These are phyloP conservation scores for Nectonema munidae DNA, from an alignment of 2,888 invertebrate genomes.

Conservation along the genomic window DNA sequence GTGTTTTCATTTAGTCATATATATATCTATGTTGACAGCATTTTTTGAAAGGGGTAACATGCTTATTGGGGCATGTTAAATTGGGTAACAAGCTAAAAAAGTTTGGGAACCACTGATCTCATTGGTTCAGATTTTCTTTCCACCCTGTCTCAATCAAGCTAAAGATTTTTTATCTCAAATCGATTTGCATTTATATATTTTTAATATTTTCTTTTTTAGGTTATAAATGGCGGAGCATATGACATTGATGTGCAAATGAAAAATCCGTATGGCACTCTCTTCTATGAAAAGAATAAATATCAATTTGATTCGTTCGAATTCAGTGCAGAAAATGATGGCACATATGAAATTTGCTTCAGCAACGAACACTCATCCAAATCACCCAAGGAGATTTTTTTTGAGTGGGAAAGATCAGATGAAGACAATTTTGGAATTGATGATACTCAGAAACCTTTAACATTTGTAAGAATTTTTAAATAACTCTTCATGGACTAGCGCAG, in stretches of 20 bases:
- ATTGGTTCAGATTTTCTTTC: too few relatives aligned
- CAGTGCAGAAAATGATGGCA: constrained; percentile 36
- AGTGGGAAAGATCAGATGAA: constrained; percentile 75
- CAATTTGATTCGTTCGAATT: constrained; percentile 78
- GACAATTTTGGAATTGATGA: constrained; percentile 30
- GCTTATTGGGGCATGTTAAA: too few relatives aligned
- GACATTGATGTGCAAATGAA: constrained; percentile 73
- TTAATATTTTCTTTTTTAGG: constrained; percentile 30
- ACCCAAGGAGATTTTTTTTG: constrained; percentile 89
- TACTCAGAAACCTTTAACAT: too few relatives aligned
- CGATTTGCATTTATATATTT: not conserved
- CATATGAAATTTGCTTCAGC: constrained; percentile 66
- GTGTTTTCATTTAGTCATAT: too few relatives aligned
- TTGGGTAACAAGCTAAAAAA: too few relatives aligned
- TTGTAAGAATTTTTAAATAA: too few relatives aligned
- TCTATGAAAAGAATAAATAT: constrained; percentile 61
- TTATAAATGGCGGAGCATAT: constrained; percentile 86
- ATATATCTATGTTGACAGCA: too few relatives aligned
- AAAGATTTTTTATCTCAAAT: too few relatives aligned
- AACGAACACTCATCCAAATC: constrained; percentile 97
- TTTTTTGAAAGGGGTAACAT: too few relatives aligned
- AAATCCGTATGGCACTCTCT: constrained; percentile 42
- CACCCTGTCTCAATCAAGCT: too few relatives aligned
- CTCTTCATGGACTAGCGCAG: too few relatives aligned
- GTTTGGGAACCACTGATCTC: too few relatives aligned